These are phyloP conservation scores for Brachyopa scutellaris DNA, from an alignment of 2,888 invertebrate genomes.

Conservation along the genomic window DNA sequence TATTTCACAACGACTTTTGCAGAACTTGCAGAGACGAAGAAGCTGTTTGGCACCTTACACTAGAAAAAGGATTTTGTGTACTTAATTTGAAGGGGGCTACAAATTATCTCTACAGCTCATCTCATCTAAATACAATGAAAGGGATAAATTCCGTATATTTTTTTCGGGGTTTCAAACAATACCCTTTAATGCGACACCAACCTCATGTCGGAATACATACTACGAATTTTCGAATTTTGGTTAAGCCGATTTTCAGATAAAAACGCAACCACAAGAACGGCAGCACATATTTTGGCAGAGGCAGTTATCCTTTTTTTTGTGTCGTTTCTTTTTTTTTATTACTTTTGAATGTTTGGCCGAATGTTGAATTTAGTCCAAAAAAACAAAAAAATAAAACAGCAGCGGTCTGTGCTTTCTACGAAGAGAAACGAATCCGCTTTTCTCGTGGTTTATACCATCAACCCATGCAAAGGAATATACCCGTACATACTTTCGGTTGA, in stretches of 20 bases:
- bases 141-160: background rate
- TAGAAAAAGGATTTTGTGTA: too few species aligned
- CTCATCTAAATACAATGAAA: too few species aligned
- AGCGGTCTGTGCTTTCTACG: constrained; percentile 24
- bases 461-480: constrained; percentile 16
- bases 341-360: constrained; percentile 40
- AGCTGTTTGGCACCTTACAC: too few species aligned
- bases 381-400: constrained; percentile 2
- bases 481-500: constrained; percentile 9
- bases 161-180: constrained; percentile 24
- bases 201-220: background rate
- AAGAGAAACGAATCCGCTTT: constrained; percentile 42
- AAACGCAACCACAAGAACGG: constrained; percentile 60
- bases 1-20: too few species aligned
- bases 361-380: constrained; percentile 7
- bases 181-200: constrained; percentile 23
- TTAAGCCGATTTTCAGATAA: constrained; percentile 69
- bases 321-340: constrained; percentile 5
- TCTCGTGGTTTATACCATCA: constrained; percentile 46
- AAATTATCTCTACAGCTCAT: too few species aligned
- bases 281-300: constrained; percentile 59
- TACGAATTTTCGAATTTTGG: constrained; percentile 53
- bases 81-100: too few species aligned
- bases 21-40: too few species aligned
- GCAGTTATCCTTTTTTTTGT: constrained; percentile 35